phyloP scores from a whole-genome alignment of 2,888 invertebrate genomes.

The Agrilus cyanescens region DNA sequence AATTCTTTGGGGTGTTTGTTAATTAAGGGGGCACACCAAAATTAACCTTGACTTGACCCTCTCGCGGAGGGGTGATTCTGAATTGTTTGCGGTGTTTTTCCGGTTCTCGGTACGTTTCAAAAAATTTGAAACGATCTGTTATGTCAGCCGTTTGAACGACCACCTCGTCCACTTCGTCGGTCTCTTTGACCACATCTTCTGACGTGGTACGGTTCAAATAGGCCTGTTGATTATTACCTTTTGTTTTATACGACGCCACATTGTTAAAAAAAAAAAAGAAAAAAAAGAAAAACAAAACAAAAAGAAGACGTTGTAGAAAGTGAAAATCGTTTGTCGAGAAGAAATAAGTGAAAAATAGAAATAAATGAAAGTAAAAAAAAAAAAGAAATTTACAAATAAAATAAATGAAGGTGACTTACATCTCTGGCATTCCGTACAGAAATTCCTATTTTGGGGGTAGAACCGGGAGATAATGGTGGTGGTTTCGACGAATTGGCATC shows the following conservation, averaged over 20 bases:
- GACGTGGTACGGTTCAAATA: constrained; percentile 42
- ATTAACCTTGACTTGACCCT: constrained; percentile 55
- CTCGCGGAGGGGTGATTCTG: constrained; percentile 80
- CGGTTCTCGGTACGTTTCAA: constrained; percentile 74
- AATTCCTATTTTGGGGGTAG: constrained; percentile 42
- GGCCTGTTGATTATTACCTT: constrained; percentile 25
- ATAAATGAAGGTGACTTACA: constrained; percentile 28
- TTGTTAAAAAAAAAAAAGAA: no score
- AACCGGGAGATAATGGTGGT: constrained; percentile 47
- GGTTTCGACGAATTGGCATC: constrained; percentile 63
- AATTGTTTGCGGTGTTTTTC: constrained; percentile 58
- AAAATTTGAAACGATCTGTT: constrained; percentile 79
- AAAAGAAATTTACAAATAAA: no score
- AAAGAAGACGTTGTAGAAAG: no score
- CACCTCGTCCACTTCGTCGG: constrained; percentile 63
- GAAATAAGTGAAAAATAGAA: no score
- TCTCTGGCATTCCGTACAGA: constrained; percentile 47
- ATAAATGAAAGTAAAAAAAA: no score
- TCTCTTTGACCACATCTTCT: constrained; percentile 63
- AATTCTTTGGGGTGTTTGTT: no score
- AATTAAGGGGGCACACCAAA: no score
- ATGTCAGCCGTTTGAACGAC: constrained; percentile 72
- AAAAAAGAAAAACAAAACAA: no score
- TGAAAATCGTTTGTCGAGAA: no score
- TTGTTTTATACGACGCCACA: no score